Percentiles rank a stretch among this genome's conserved stretches.
Conservation (phyloP, 1,140 invertebrate species). For the Teleopsis dalmanni region DNA sequence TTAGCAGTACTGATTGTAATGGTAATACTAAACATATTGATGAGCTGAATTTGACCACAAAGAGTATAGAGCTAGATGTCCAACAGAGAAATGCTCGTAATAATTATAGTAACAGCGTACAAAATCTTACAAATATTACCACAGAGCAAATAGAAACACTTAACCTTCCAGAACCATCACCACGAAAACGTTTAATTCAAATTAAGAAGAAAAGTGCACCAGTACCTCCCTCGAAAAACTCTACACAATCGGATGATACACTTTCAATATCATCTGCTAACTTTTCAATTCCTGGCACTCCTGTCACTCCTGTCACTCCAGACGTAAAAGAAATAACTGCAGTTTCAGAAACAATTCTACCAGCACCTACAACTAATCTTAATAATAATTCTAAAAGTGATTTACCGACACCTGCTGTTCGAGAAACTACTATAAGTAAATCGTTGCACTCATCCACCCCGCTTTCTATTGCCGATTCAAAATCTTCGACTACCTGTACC, state of each 20-base stretch:
- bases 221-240: constrained; percentile 22
- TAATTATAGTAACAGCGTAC: constrained; percentile 8
- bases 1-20: constrained; percentile 16
- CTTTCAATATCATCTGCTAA: constrained; percentile 17
- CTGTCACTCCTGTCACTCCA: background rate
- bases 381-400: background rate
- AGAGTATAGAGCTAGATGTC: constrained; percentile 2
- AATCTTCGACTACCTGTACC: background rate
- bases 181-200: constrained; percentile 28
- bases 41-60: background rate
- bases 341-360: background rate
- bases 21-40: constrained; percentile 9
- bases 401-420: background rate
- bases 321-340: background rate
- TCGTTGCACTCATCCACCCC: background rate
- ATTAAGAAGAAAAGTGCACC: constrained; percentile 32
- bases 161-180: constrained; percentile 29
- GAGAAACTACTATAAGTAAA: background rate
- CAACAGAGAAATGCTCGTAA: constrained; percentile 13
- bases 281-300: background rate
- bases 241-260: constrained; percentile 20
- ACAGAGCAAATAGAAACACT: constrained; percentile 12
- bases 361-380: background rate
- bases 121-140: constrained; percentile 12
- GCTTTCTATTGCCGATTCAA: background rate